phyloP scores from a whole-genome alignment of 2,113 vertebrate species.

The Salvelinus namaycush region DNA sequence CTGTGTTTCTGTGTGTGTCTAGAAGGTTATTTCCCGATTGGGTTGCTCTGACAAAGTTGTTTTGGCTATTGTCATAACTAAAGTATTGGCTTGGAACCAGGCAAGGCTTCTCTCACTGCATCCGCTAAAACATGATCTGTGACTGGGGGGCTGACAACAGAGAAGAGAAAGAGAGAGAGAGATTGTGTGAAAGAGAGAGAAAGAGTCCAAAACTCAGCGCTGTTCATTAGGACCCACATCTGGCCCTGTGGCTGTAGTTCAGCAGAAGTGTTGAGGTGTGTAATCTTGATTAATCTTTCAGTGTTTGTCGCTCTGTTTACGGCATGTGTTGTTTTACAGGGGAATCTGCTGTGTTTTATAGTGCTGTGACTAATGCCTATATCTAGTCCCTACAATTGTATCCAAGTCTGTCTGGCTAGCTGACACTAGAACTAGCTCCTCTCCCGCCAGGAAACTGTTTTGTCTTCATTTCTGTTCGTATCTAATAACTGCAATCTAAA shows the following conservation, averaged over 20 bases:
- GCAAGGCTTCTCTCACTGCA: neutral
- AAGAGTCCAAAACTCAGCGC: neutral
- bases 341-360: neutral
- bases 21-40: constrained; percentile 35
- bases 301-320: neutral
- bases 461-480: neutral
- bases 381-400: too few relatives aligned
- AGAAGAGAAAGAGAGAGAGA: constrained; percentile 23
- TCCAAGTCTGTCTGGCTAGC: neutral
- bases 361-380: neutral
- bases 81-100: constrained; percentile 44
- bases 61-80: constrained; percentile 54
- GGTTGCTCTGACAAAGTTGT: constrained; percentile 39
- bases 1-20: constrained; percentile 5
- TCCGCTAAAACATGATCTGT: constrained; percentile 25
- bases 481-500: neutral
- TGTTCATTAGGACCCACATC: neutral
- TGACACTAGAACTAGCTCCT: neutral
- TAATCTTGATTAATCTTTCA: neutral
- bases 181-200: neutral
- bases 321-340: neutral
- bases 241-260: too few relatives aligned
- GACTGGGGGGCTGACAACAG: constrained; percentile 14
- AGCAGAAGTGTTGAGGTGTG: neutral
- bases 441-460: neutral